These are phyloP conservation scores for Glyphotaelius pellucidus DNA, from an alignment of 2,888 invertebrate genomes.

Conservation along the genomic window DNA sequence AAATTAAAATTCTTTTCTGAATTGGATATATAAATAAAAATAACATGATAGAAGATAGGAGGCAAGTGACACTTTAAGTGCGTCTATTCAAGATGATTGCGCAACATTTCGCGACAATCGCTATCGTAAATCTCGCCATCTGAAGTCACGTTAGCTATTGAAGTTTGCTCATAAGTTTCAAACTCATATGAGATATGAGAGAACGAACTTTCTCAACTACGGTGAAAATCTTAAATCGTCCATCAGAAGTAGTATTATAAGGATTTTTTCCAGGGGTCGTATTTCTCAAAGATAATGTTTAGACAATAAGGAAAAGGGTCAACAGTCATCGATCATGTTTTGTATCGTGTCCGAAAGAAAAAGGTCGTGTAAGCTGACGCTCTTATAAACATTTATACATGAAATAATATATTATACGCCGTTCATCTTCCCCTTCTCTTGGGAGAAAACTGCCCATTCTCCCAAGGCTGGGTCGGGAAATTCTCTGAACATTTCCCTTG, in stretches of 20 bases:
- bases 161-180: neutral
- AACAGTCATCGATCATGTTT: conserved; percentile 38
- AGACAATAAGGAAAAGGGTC: conserved; percentile 13
- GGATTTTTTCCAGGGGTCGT: neutral
- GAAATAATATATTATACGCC: conserved; percentile 5
- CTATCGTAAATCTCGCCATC: neutral
- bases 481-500: neutral
- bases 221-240: neutral
- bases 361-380: conserved; percentile 14
- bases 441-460: neutral
- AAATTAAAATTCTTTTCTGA: neutral
- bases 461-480: neutral
- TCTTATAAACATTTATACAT: conserved; percentile 21
- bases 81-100: neutral
- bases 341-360: conserved; percentile 3
- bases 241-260: neutral
- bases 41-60: neutral
- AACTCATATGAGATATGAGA: neutral
- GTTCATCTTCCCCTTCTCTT: neutral
- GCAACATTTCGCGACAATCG: neutral
- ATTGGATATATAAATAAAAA: neutral
- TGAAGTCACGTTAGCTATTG: neutral
- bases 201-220: neutral
- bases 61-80: neutral
- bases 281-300: neutral